Conservation (phyloP, 2,797 vertebrate species). For the Pelochelys cantorii region DNA sequence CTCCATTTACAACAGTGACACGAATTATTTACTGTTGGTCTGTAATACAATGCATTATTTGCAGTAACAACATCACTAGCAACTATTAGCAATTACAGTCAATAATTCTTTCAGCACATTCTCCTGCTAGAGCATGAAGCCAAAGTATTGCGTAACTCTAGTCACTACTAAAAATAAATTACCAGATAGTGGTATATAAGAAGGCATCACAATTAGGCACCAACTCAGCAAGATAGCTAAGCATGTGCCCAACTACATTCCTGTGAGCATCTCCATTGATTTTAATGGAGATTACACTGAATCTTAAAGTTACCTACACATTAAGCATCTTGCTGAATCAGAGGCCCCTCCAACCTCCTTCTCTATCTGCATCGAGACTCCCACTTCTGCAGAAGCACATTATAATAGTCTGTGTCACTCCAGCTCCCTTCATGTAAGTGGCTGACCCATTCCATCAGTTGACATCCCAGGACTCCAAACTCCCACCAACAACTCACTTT, state of each 20-base stretch:
- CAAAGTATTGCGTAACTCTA: neutral
- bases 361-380: neutral
- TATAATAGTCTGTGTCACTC: neutral
- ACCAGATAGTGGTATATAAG: neutral
- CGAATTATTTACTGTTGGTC: neutral
- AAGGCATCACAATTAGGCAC: neutral
- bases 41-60: neutral
- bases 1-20: neutral
- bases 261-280: neutral
- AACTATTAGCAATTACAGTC: neutral
- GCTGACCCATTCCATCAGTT: neutral
- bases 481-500: neutral
- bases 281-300: too few species aligned
- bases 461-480: neutral
- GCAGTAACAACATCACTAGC: neutral
- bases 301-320: rapidly evolving
- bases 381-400: neutral
- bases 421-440: rapidly evolving
- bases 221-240: neutral
- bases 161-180: neutral
- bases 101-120: neutral
- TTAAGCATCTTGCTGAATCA: neutral
- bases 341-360: too few species aligned
- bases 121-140: neutral
- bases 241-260: neutral